These are phyloP conservation scores for Sinosuthora webbiana DNA, from an alignment of 2,113 vertebrate species.

Conservation along the genomic window DNA sequence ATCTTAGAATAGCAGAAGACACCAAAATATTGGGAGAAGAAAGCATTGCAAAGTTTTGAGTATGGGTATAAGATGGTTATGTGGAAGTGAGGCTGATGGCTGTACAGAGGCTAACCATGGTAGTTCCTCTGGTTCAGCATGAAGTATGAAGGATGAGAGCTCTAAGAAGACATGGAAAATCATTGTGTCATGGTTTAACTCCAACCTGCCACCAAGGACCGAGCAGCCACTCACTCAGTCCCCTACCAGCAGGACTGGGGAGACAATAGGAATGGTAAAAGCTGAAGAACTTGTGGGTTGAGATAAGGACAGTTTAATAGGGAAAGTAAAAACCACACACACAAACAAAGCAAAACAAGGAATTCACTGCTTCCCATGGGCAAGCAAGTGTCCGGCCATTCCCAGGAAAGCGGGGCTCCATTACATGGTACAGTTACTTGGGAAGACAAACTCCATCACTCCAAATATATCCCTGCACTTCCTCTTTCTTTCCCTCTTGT, in stretches of 20 bases:
- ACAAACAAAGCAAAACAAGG: not conserved
- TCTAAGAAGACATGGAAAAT: not conserved
- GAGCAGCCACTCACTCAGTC: accelerated
- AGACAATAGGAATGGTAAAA: not conserved
- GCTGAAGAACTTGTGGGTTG: not conserved
- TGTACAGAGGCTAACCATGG: not conserved
- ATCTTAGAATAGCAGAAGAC: not conserved
- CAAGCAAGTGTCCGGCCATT: not conserved
- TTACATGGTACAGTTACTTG: not conserved
- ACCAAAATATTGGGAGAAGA: not conserved
- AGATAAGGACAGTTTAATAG: not conserved
- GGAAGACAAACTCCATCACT: not conserved
- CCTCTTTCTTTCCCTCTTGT: not conserved
- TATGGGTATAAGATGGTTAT: not conserved
- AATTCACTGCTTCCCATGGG: not conserved
- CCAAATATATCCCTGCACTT: not conserved
- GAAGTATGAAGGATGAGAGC: not conserved
- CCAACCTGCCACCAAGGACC: not conserved
- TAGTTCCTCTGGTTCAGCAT: accelerated
- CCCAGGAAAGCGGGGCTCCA: not conserved
- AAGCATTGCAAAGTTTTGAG: not conserved
- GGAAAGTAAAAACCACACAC: not conserved
- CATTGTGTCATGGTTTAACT: not conserved
- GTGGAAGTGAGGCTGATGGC: not conserved
- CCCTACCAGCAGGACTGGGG: not conserved